Evolutionary conservation across 2,888 invertebrate genomes (phyloP).

Genomic region (Drosophila hamatofila): DNA sequence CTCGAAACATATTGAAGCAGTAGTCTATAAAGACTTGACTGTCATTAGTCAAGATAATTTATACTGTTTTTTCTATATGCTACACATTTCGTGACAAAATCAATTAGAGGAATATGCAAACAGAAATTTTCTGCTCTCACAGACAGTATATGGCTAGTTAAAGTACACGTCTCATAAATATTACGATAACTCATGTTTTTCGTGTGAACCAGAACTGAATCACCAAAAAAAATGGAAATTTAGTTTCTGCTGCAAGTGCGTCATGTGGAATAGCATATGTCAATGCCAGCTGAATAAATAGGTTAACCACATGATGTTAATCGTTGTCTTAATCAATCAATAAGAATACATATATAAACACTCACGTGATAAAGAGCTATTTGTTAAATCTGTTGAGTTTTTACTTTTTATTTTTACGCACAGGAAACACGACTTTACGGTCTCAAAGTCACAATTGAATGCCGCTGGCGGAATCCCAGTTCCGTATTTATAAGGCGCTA

Average conservation of each 20-base stretch:
- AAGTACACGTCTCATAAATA: neutral
- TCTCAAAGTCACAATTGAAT: conserved; percentile 32
- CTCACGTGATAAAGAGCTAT: conserved; percentile 34
- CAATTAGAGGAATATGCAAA: neutral
- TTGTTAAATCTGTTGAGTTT: neutral
- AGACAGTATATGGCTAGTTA: neutral
- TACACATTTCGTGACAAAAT: neutral
- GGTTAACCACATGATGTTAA: conserved; percentile 12
- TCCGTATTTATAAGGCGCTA: conserved; percentile 58
- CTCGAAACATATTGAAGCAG: neutral
- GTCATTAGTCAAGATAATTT: neutral
- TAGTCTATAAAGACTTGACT: neutral
- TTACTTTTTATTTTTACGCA: neutral
- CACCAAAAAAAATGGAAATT: neutral
- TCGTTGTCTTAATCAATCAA: conserved; percentile 32
- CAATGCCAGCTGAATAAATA: conserved; percentile 46
- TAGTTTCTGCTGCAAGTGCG: neutral
- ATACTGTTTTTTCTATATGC: neutral
- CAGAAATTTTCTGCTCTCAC: neutral
- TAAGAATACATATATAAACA: conserved; percentile 8
- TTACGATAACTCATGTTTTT: neutral
- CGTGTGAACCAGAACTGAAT: conserved; percentile 17
- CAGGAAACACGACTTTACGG: conserved; percentile 25
- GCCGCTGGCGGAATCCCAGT: conserved; percentile 17
- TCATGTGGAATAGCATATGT: conserved; percentile 6